Conservation (phyloP, 2,888 invertebrate genomes). For the Phortica okadai region DNA sequence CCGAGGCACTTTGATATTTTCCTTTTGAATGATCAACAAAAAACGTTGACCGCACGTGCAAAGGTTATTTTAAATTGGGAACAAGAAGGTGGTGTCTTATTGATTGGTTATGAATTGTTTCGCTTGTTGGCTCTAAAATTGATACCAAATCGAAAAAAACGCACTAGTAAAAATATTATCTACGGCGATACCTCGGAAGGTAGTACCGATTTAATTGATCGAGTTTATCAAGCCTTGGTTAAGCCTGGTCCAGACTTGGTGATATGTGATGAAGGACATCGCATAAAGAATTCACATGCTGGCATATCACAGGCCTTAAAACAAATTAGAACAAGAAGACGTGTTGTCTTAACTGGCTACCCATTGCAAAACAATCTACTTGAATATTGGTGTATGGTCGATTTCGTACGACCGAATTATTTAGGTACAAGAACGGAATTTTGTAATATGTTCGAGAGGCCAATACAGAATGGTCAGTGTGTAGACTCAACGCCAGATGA, state of each 20-base stretch:
- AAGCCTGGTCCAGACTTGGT: constrained; percentile 95
- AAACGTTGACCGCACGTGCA: constrained; percentile 91
- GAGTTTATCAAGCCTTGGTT: constrained; percentile 89
- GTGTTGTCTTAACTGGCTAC: constrained; percentile 98
- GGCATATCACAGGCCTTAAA: constrained; percentile 97
- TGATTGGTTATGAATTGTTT: constrained; percentile 98
- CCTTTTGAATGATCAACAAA: constrained; percentile 95
- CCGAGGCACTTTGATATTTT: constrained; percentile 91
- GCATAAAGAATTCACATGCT: constrained; percentile 98
- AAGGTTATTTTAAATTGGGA: constrained; percentile 93
- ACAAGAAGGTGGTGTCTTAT: constrained; percentile 91
- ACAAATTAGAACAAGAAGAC: constrained; percentile 93
- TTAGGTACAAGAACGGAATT: constrained; percentile 98
- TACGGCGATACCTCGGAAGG: constrained; percentile 77
- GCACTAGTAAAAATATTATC: constrained; percentile 68
- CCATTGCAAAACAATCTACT: constrained; percentile 98
- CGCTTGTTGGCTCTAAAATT: constrained; percentile 90
- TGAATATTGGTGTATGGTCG: constrained; percentile 99
- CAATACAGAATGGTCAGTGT: constrained; percentile 99
- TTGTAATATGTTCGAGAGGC: constrained; percentile 98
- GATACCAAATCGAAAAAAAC: constrained; percentile 78
- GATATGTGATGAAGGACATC: constrained; percentile 97
- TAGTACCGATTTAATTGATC: constrained; percentile 87
- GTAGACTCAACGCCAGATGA: constrained; percentile 97
- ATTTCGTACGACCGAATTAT: constrained; percentile 98